Evolutionary conservation across 2,797 vertebrate genomes (phyloP), one percentile per base, ranked within the genome.

Genomic region (Karalla daura): DNA sequence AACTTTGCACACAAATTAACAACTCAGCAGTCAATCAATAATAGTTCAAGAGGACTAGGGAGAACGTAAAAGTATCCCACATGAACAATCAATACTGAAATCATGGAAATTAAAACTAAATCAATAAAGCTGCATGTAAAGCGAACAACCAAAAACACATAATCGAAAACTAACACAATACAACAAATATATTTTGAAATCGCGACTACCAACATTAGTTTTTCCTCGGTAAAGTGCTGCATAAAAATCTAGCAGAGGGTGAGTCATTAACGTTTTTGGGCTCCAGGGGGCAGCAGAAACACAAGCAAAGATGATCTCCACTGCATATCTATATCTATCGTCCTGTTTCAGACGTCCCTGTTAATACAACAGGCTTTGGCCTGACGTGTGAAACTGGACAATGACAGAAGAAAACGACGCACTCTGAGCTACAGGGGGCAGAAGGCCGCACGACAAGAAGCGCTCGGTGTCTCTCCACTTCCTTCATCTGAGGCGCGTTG

Each of bases 241-340:
- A n/a, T n/a, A n/a, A n/a, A n/a, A n/a, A n/a, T n/a, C n/a, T n/a
- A n/a, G n/a, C n/a, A n/a, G n/a, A n/a, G n/a, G 33, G 5, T 20
- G 10, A 44, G 23, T 36, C 27, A 33, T 21, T 27, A n/a, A 25
- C n/a, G 17, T 3, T 3, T 35, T 46, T 17, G 12, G 63, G 10
- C 88, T 72, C 62, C 64, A 86, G 89, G 28, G 66, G 86, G 87
- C 88, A 83, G 63, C 72, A 86, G 49, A 71, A 81, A 70, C 54
- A 47, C 39, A 7, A n/a, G n/a, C n/a, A n/a, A n/a, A n/a, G n/a
- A n/a, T n/a, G n/a, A n/a, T n/a, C n/a, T n/a, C n/a, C n/a, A n/a
- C n/a, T n/a, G n/a, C n/a, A n/a, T 44, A 4, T 35, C 27, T 14
- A 21, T 5, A 39, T 1, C 18, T 5, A 1, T 17, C 23, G 6